These are phyloP conservation scores for Megalops atlanticus DNA, from an alignment of 2,113 vertebrate species.

Conservation along the genomic window DNA sequence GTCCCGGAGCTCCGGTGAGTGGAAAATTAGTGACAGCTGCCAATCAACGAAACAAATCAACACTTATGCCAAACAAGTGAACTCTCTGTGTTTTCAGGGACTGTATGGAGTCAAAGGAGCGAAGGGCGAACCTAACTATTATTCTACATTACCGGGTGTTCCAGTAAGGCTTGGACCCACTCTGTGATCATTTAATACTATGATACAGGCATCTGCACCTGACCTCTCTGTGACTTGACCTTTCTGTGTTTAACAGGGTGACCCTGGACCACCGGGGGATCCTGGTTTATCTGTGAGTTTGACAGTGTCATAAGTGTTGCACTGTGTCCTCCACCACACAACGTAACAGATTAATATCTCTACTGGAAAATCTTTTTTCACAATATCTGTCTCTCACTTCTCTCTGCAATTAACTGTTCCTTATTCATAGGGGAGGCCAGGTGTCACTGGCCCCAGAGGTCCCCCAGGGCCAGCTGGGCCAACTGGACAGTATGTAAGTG, in stretches of 20 bases:
- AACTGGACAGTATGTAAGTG: neutral
- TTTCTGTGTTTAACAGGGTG: slow-evolving; percentile 45
- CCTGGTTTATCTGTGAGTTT: neutral
- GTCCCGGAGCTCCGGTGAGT: slow-evolving; percentile 44
- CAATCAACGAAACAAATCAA: slow-evolving; percentile 17
- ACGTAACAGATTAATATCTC: too few relatives aligned
- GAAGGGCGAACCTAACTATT: slow-evolving; percentile 74
- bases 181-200: too few relatives aligned
- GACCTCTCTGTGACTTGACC: neutral
- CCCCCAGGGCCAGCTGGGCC: neutral
- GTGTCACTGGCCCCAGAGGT: neutral
- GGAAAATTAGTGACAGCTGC: neutral
- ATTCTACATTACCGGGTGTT: slow-evolving; percentile 8
- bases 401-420: neutral
- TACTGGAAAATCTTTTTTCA: too few relatives aligned
- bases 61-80: neutral
- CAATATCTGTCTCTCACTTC: too few relatives aligned
- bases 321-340: neutral
- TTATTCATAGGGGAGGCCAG: neutral
- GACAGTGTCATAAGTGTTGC: neutral
- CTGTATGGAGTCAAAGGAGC: slow-evolving; percentile 72
- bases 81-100: slow-evolving; percentile 64
- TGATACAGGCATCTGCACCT: neutral
- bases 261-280: slow-evolving; percentile 3
- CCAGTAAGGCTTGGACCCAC: slow-evolving; percentile 39